Base-by-base conservation (phyloP, 1,140 invertebrate genomes). In the Lepidurus packardi region DNA sequence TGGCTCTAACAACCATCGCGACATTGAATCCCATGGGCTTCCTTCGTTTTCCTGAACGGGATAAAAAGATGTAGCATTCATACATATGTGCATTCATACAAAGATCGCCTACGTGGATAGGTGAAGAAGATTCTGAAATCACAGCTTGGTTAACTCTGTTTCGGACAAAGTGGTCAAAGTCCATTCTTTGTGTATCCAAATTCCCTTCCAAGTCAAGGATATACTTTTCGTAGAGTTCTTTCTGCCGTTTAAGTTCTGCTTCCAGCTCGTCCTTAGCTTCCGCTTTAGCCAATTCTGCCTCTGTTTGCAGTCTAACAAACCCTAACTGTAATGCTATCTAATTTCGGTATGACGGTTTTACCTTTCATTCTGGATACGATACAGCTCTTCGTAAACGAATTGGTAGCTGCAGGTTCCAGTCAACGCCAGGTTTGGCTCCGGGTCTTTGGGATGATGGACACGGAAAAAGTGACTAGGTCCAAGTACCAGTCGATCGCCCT, bases 401-500 rank as follows among this genome's bases (percentile, higher is more conserved):
- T 90, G 88, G 83, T 89, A 91, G 80, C 91, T 89, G 34, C 86
- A 85, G n/a, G 85, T 80, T 13, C 77, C 74, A 76, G 85, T 83
- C 78, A 84, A 74, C 79, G 82, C 82, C 80, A 81, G 81, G 79
- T 81, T 81, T 42, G 78, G 79, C 73, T 77, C 80, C 11, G 83
- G 80, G 10, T 85, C 81, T 81, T 83, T 82, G 1, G 88, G 87
- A 85, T 88, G 87, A 77, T 86, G 86, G 8, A 89, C 85, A 80
- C 87, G 87, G 81, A 91, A 91, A 81, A 90, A 91, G 82, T 91
- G 90, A 81, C 89, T 89, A 9, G 90, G 90, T 24, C 90, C 90
- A 34, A 92, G 87, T 3, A 91, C 88, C 34, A 92, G 83, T 47
- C 90, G 86, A 83, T 91, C 90, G 2, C 89, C 90, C 81, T 91